Evolutionary conservation across 2,113 vertebrate species (phyloP).

Genomic region (Sminthopsis crassicaudata): DNA sequence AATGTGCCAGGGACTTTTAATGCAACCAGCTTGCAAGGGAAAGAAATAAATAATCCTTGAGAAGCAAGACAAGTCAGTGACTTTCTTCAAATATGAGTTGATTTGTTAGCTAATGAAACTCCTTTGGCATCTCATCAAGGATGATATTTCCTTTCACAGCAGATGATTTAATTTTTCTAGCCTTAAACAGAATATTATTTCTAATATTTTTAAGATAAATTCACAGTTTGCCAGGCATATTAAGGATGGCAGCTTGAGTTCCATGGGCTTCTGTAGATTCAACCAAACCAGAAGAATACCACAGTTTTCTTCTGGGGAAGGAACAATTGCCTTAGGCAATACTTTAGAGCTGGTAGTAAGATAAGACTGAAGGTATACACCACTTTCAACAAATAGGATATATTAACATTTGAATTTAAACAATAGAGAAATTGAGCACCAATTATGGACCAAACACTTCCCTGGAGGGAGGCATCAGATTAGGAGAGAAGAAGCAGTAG

Average conservation of each 20-base stretch:
- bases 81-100: neutral
- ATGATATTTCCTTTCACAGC: slow-evolving; percentile 24
- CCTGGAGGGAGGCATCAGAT: neutral
- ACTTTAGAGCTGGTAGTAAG: neutral
- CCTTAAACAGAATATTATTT: neutral
- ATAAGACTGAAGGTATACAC: neutral
- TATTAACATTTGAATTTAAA: neutral
- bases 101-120: neutral
- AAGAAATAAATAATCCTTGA: neutral
- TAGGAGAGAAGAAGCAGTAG: neutral
- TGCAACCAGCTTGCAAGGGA: neutral
- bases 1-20: slow-evolving; percentile 30
- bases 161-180: slow-evolving; percentile 10
- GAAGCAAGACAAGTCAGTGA: neutral
- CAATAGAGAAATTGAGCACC: neutral
- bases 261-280: neutral
- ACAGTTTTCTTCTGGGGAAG: neutral
- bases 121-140: neutral
- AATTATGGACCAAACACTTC: neutral
- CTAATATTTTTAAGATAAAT: neutral
- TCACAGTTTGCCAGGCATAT: neutral
- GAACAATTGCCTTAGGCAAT: neutral
- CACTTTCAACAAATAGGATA: neutral
- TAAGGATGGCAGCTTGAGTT: fast-evolving
- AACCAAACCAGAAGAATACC: neutral